Base-by-base conservation (phyloP, 2,113 vertebrate genomes). In the Poeciliopsis occidentalis region DNA sequence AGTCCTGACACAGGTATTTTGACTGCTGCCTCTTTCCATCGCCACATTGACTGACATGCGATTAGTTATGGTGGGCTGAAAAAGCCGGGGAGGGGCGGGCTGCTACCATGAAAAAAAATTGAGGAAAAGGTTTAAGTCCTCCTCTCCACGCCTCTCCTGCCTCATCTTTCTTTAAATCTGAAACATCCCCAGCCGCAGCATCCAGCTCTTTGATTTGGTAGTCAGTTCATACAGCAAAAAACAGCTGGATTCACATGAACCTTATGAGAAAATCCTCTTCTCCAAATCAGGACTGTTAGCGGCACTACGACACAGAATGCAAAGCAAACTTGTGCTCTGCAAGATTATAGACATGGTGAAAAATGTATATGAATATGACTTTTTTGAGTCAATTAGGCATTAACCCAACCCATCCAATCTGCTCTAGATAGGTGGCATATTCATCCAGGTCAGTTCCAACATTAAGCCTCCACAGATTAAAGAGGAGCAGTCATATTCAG, bases 1-100 rank as follows among this genome's bases (percentile, higher is more conserved):
- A 83, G 85, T 82, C 86, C 89, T 90, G 89, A 91, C 87, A 83
- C 91, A 92, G 85, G 90, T 90, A 89, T 90, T 91, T 90, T 91
- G 91, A 88, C 85, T 89, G 83, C 85, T 89, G 91, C 82, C 89
- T 91, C 81, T 93, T 91, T 92, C 79, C 82, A 92, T 93, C 62
- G 79, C 77, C 85, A 89, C 87, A 90, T 81, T 90, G 92, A 92
- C 75, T 88, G 90, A 90, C 91, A 84, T 81, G 87, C 73, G 82
- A 92, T 94, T 92, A 91, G 91, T 88, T 87, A 91, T 85, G 80
- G 77, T 68, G 77, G 69, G 69, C 60, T 78, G 77, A 63, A 87
- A 72, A 87, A 89, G 88, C 39, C 44, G 69, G 64, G 76, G 79
- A 78, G 82, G 84, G 26, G 67, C 67, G 47, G 30, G 64, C 83